phyloP scores from a whole-genome alignment of 2,797 vertebrate species.

The Acipenser transmontanus region DNA sequence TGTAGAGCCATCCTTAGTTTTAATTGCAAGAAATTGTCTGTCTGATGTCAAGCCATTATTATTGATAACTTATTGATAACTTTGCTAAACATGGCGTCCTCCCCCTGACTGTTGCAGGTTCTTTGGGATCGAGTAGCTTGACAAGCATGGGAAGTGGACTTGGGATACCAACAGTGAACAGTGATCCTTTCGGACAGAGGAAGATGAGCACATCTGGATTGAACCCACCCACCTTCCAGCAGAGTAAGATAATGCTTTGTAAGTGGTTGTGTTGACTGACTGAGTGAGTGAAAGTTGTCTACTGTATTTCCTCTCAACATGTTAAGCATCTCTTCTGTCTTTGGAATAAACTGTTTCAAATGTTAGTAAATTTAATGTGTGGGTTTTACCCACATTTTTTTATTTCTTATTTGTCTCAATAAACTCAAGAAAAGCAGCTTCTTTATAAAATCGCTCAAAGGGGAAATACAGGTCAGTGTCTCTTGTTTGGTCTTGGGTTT shows the following conservation, averaged over 20 bases:
- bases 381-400: background rate
- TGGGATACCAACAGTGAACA: slow-evolving; percentile 85
- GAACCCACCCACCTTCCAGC: slow-evolving; percentile 96
- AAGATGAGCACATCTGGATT: slow-evolving; percentile 97
- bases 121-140: slow-evolving; percentile 80
- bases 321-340: slow-evolving; percentile 10
- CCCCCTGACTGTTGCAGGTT: slow-evolving; percentile 54
- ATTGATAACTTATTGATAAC: too few species aligned
- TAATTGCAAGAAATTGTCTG: too few species aligned
- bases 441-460: slow-evolving; percentile 15
- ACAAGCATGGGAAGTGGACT: slow-evolving; percentile 84
- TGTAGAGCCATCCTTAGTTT: too few species aligned
- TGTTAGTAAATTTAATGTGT: background rate
- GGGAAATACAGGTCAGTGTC: slow-evolving; percentile 61
- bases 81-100: too few species aligned
- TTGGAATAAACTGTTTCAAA: background rate
- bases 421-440: slow-evolving; percentile 2
- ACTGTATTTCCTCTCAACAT: slow-evolving; percentile 46
- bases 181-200: slow-evolving; percentile 87
- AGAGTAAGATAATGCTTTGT: slow-evolving; percentile 98
- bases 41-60: too few species aligned
- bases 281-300: slow-evolving; percentile 67
- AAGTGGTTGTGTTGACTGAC: slow-evolving; percentile 83
- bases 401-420: background rate
- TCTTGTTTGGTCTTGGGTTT: slow-evolving; percentile 39